Base-by-base conservation (phyloP, 2,113 vertebrate species). In the Oenanthe oenanthe region DNA sequence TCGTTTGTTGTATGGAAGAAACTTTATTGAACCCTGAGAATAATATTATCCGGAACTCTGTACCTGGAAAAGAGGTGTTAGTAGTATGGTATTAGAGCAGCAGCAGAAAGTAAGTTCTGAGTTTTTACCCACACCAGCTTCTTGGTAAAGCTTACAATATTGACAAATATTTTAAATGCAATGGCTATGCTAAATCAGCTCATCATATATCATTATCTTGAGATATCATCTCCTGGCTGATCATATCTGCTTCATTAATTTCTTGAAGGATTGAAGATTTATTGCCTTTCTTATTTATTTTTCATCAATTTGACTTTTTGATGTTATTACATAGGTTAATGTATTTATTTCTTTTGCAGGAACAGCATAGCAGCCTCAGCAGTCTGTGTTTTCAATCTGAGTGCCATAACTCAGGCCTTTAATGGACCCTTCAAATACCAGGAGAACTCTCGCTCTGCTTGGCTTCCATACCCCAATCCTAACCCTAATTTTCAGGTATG, bases 401-500 rank as follows among this genome's bases (percentile, higher is more conserved):
- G 98, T 17, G 98, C 99, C 95, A 97, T 99, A 95, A 98, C 98
- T 8, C 99, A 99, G 93, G 98, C 98, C 81, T 99, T 99, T 97
- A 98, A 98, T 4, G 99, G 99, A 71, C 99, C 99, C 77, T 99
- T 99, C 98, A 99, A 99, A 97, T 99, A 98, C 95, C 99, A 99
- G 97, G 99, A 99, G 96, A 99, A 99, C 96, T 99, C 99, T 0
- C 98, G 99, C 54, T 99, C 99, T 2, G 99, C 99, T 65, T 99
- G 99, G 99, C 98, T 99, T 96, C 99, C 99, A 0, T 99, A 99
- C 95, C 98, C 99, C 51, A 99, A 99, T 97, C 99, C 99, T 88
- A 99, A 99, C 97, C 99, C 99, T 32, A 98, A 99, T 97, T 99
- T 99, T 97, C 99, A 99, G 99, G 99, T 99, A 98, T 97, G 70